Conservation (phyloP, 2,888 invertebrate species). For the Encarsia formosa region DNA sequence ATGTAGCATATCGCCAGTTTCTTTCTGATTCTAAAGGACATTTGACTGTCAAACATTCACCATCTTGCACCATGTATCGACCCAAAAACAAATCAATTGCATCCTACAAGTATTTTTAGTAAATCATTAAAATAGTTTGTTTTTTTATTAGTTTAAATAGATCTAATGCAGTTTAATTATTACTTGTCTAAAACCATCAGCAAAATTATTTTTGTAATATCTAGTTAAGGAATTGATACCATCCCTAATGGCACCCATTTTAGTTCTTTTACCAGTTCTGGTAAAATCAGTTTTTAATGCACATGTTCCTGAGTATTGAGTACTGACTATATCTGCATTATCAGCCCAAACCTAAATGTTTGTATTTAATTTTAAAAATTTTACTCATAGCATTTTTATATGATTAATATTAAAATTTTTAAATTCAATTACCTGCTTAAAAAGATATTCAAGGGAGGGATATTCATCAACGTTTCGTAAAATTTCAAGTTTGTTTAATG, state of each 20-base stretch:
- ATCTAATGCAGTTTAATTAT: slow-evolving; percentile 7
- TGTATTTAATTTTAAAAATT: neutral
- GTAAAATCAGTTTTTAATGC: slow-evolving; percentile 98
- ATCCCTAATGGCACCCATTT: slow-evolving; percentile 78
- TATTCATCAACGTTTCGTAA: slow-evolving; percentile 67
- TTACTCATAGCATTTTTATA: neutral
- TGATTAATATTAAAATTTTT: no score
- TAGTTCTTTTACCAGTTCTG: slow-evolving; percentile 89
- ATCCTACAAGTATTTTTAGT: slow-evolving; percentile 61
- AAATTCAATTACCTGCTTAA: slow-evolving; percentile 61
- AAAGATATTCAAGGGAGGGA: slow-evolving; percentile 67
- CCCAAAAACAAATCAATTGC: slow-evolving; percentile 90
- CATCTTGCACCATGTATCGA: slow-evolving; percentile 73
- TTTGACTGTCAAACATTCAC: slow-evolving; percentile 65
- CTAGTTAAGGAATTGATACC: slow-evolving; percentile 86
- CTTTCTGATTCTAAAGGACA: slow-evolving; percentile 68
- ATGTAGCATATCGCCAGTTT: slow-evolving; percentile 78
- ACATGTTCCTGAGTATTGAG: slow-evolving; percentile 96
- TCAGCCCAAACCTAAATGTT: slow-evolving; percentile 86
- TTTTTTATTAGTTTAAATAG: slow-evolving; percentile 4
- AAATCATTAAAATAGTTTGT: neutral
- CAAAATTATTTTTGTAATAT: slow-evolving; percentile 97
- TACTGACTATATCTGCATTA: slow-evolving; percentile 91
- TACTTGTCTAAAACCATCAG: slow-evolving; percentile 90
- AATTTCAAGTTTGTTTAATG: slow-evolving; percentile 71